Percentiles rank a stretch among this genome's conserved stretches.
phyloP scores from a whole-genome alignment of 2,888 invertebrate genomes.

The Stenoptilia bipunctidactyla region DNA sequence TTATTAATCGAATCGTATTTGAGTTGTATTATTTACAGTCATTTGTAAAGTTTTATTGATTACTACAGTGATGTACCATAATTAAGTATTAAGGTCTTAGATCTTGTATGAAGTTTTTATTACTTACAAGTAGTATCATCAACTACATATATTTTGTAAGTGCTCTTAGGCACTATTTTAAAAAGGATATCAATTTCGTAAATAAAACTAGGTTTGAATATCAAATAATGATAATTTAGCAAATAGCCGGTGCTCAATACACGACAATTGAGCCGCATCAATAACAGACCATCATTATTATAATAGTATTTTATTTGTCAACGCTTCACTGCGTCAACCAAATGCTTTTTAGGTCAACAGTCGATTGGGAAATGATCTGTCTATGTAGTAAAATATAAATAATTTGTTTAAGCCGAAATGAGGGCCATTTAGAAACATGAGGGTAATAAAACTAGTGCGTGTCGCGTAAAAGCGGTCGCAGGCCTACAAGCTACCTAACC shows the following conservation, averaged over 20 bases:
- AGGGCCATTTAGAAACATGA: conserved; percentile 71
- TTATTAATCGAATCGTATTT: not conserved
- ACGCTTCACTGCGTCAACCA: conserved; percentile 58
- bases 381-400: conserved; percentile 68
- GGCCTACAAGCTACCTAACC: conserved; percentile 36
- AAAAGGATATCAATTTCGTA: too few species aligned
- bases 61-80: too few species aligned
- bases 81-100: too few species aligned
- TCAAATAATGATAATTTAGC: not conserved
- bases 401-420: conserved; percentile 66
- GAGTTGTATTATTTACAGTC: conserved; percentile 1
- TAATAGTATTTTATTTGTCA: conserved; percentile 31
- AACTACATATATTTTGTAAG: too few species aligned
- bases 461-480: conserved; percentile 60
- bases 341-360: conserved; percentile 62
- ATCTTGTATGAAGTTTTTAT: too few species aligned
- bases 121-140: too few species aligned
- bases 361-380: conserved; percentile 67
- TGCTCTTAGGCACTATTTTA: too few species aligned
- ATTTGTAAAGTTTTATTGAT: too few species aligned
- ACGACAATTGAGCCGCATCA: conserved; percentile 34
- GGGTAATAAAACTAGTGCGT: conserved; percentile 71
- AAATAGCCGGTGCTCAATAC: conserved; percentile 8
- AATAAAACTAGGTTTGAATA: too few species aligned
- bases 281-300: conserved; percentile 46